These are phyloP conservation scores for Heliopora coerulea DNA, from an alignment of 92 coral and sea anemone genomes.

Conservation along the genomic window DNA sequence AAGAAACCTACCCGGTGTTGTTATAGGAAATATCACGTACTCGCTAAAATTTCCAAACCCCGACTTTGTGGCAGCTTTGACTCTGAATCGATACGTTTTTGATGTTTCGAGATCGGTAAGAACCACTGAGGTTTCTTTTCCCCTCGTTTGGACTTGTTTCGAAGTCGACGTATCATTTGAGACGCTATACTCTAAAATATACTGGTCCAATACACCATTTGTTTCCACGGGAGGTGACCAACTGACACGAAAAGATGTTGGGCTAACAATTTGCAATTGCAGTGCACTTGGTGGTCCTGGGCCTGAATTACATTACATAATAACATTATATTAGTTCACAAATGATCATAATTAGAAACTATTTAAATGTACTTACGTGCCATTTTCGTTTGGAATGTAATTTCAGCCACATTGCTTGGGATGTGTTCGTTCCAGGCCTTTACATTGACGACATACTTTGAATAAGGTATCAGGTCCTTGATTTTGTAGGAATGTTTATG, in stretches of 20 bases:
- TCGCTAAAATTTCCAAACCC: conserved; percentile 50
- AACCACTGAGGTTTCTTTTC: conserved; percentile 36
- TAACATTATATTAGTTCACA: no score
- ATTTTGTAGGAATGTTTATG: conserved; percentile 41
- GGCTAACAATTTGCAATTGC: neutral
- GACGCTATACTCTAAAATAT: conserved; percentile 1
- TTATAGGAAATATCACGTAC: neutral
- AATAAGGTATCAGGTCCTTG: conserved; percentile 50
- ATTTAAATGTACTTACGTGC: conserved; percentile 52
- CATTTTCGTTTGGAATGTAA: conserved; percentile 39
- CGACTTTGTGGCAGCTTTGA: conserved; percentile 52
- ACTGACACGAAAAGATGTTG: neutral
- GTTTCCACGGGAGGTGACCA: conserved; percentile 24
- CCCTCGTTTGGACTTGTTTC: neutral
- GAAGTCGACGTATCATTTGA: conserved; percentile 6
- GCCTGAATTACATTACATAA: neutral
- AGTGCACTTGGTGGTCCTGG: conserved; percentile 33
- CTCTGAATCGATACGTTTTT: conserved; percentile 49
- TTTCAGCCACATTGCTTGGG: conserved; percentile 48
- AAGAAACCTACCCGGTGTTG: neutral
- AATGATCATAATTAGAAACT: no score
- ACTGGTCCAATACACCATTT: conserved; percentile 6
- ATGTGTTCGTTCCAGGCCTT: conserved; percentile 59
- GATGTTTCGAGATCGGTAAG: conserved; percentile 53
- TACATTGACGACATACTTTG: conserved; percentile 54